Evolutionary conservation across 2,797 vertebrate species (phyloP).

Genomic region (Myotis planiceps): DNA sequence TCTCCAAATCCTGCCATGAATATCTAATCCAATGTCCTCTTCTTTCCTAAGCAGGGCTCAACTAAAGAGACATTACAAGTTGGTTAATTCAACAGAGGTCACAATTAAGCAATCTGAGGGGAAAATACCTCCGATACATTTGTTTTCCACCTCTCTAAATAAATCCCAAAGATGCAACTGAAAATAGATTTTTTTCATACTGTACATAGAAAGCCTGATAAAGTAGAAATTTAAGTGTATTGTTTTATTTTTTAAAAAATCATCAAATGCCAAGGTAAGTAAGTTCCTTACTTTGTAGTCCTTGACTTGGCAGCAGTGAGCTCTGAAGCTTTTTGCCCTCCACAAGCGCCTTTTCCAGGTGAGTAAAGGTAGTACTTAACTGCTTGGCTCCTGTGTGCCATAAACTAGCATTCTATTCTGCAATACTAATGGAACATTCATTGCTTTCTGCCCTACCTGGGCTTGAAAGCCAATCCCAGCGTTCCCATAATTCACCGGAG

Average conservation of each 20-base stretch:
- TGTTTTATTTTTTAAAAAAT: constrained; percentile 20
- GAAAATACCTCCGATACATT: not conserved
- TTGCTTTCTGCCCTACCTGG: not conserved
- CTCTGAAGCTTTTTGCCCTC: not conserved
- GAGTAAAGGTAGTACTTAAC: not conserved
- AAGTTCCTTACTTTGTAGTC: not conserved
- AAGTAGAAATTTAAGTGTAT: not conserved
- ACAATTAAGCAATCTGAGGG: constrained; percentile 10
- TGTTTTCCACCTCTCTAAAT: constrained; percentile 48
- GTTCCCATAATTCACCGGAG: not conserved
- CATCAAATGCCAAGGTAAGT: not conserved
- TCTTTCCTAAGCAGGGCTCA: not conserved
- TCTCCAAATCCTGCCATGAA: not conserved
- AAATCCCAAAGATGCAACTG: not conserved
- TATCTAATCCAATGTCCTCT: not conserved
- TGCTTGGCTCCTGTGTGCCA: not conserved
- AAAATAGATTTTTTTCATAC: constrained; percentile 36
- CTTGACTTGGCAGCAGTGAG: not conserved
- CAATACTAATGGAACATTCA: not conserved
- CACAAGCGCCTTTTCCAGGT: not conserved
- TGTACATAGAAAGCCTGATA: constrained; percentile 18
- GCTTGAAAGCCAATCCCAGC: not conserved
- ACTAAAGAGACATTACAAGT: not conserved
- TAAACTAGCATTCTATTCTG: not conserved
- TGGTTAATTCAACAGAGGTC: constrained; percentile 26